These are phyloP conservation scores for Acropternis orthonyx DNA, from an alignment of 2,797 vertebrate genomes.

Conservation along the genomic window DNA sequence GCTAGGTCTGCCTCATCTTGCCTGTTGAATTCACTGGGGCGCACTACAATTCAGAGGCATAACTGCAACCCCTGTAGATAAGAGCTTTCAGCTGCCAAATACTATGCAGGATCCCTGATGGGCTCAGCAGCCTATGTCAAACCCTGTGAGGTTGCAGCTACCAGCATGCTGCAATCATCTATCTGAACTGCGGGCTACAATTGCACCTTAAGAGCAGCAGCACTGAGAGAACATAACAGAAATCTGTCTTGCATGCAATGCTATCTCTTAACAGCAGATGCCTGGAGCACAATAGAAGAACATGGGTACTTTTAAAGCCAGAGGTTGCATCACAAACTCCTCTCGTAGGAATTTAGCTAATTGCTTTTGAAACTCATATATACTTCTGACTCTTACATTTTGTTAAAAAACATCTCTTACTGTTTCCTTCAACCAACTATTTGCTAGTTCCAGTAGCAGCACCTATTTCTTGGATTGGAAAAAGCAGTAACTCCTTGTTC, in stretches of 20 bases:
- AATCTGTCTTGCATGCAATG: not conserved
- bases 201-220: conserved; percentile 10
- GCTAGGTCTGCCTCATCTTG: not conserved
- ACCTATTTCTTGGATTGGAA: not conserved
- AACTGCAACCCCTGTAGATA: conserved; percentile 32
- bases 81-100: conserved; percentile 27
- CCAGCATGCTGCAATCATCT: not conserved
- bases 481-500: not conserved
- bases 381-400: not conserved
- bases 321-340: not conserved
- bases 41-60: not conserved
- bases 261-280: not conserved
- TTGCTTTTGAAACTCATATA: not conserved
- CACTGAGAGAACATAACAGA: not conserved
- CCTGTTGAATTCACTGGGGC: not conserved
- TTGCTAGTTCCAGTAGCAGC: not conserved
- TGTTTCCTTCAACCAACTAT: not conserved
- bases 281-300: not conserved
- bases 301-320: conserved; percentile 7
- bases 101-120: conserved; percentile 17
- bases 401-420: not conserved
- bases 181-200: conserved; percentile 19
- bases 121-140: conserved; percentile 35
- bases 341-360: not conserved
- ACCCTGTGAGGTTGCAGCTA: not conserved